Conservation (phyloP, 2,888 invertebrate species). For the Aricia artaxerxes region DNA sequence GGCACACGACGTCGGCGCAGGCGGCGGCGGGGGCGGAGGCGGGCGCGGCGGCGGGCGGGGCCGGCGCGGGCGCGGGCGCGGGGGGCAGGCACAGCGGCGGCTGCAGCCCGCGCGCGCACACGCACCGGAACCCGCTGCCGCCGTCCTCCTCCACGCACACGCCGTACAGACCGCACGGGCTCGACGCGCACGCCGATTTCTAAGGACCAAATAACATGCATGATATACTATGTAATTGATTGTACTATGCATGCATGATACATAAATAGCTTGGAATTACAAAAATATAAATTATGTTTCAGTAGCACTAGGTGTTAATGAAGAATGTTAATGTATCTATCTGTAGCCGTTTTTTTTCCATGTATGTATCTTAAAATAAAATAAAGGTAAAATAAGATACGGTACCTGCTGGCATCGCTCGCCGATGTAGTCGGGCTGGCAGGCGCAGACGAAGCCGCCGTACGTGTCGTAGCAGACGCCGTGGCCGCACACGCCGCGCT, state of each 20-base stretch:
- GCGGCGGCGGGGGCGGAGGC: slow-evolving; percentile 57
- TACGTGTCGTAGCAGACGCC: slow-evolving; percentile 91
- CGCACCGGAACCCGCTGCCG: slow-evolving; percentile 81
- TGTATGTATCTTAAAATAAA: too few species aligned
- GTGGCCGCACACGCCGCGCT: slow-evolving; percentile 82
- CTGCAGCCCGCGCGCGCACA: slow-evolving; percentile 83
- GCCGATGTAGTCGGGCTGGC: slow-evolving; percentile 89
- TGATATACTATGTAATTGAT: too few species aligned
- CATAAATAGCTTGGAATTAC: too few species aligned
- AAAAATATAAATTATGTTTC: too few species aligned
- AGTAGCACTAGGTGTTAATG: too few species aligned
- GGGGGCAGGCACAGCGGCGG: slow-evolving; percentile 66
- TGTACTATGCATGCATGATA: too few species aligned
- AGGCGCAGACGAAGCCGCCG: slow-evolving; percentile 89
- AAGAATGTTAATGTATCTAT: too few species aligned
- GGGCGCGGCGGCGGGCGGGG: slow-evolving; percentile 54
- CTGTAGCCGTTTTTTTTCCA: too few species aligned
- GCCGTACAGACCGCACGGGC: slow-evolving; percentile 88
- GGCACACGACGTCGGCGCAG: slow-evolving; percentile 61
- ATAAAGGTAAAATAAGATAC: too few species aligned
- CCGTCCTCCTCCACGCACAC: slow-evolving; percentile 82
- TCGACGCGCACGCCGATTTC: slow-evolving; percentile 83
- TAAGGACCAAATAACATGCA: too few species aligned
- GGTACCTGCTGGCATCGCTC: slow-evolving; percentile 85
- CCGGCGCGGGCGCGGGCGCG: slow-evolving; percentile 68